Evolutionary conservation across 1,140 invertebrate genomes (phyloP).

Genomic region (Calephelis virginiensis): DNA sequence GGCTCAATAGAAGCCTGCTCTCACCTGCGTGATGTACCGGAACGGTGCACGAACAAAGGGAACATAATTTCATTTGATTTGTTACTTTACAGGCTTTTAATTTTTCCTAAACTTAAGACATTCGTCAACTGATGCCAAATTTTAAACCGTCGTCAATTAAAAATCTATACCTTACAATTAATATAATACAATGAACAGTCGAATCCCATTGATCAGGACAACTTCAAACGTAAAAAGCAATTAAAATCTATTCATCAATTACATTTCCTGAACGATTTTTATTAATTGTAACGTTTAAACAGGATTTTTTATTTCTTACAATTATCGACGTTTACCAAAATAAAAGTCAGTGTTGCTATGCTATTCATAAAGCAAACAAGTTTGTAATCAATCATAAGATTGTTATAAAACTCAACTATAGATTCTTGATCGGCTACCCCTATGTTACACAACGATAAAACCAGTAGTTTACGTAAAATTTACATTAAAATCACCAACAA

Average conservation of each 20-base stretch:
- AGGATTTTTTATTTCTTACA: slow-evolving; percentile 24
- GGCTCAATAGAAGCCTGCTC: slow-evolving; percentile 54
- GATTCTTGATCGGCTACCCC: slow-evolving; percentile 63
- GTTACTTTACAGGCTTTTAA: slow-evolving; percentile 13
- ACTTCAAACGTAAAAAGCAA: not conserved
- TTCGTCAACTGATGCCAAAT: not conserved
- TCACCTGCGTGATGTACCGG: slow-evolving; percentile 65
- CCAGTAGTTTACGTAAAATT: slow-evolving; percentile 70
- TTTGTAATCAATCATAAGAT: slow-evolving; percentile 77
- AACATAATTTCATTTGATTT: slow-evolving; percentile 32
- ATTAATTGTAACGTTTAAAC: slow-evolving; percentile 21
- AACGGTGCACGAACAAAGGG: slow-evolving; percentile 38
- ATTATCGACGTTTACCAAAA: slow-evolving; percentile 8
- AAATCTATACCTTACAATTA: too few species aligned
- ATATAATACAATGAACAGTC: too few species aligned
- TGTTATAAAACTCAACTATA: slow-evolving; percentile 57
- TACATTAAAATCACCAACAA: slow-evolving; percentile 74
- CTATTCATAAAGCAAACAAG: slow-evolving; percentile 56
- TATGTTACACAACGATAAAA: slow-evolving; percentile 42
- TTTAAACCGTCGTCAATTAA: too few species aligned
- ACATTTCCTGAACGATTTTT: not conserved
- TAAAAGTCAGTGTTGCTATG: slow-evolving; percentile 46
- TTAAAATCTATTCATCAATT: slow-evolving; percentile 15
- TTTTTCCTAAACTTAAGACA: not conserved
- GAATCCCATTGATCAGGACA: not conserved